phyloP scores from a whole-genome alignment of 2,797 vertebrate species.

The Neopelma chrysocephalum region DNA sequence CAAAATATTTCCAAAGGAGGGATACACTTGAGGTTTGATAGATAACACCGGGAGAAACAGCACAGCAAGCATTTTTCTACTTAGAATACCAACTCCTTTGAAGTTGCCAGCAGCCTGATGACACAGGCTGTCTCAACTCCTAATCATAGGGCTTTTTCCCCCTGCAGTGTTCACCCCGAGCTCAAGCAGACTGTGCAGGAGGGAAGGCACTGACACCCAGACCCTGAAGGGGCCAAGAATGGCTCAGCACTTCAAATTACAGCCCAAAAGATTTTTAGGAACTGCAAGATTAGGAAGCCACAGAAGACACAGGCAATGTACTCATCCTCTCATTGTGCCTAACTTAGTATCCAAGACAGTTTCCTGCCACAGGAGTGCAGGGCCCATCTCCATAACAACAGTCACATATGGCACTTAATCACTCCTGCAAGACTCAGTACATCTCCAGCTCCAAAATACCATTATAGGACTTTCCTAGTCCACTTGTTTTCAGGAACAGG shows the following conservation, averaged over 20 bases:
- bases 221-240: not conserved
- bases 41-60: not conserved
- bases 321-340: not conserved
- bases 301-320: not conserved
- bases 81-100: not conserved
- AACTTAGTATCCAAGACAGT: not conserved
- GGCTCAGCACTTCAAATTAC: not conserved
- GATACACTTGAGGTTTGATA: not conserved
- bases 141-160: fast-evolving
- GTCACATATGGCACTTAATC: slow-evolving; percentile 21
- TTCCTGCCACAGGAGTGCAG: not conserved
- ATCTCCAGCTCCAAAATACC: not conserved
- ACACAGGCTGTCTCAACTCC: not conserved
- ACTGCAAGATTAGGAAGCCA: not conserved
- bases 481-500: not conserved
- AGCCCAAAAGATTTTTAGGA: not conserved
- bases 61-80: not conserved
- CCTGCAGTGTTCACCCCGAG: not conserved
- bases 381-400: slow-evolving; percentile 44
- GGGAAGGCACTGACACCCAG: not conserved
- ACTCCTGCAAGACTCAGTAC: not conserved
- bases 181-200: not conserved
- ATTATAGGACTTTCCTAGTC: not conserved
- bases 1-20: not conserved
- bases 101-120: not conserved